Evolutionary conservation across 1,140 invertebrate genomes (phyloP).

Genomic region (Gonatopus flavifemur): DNA sequence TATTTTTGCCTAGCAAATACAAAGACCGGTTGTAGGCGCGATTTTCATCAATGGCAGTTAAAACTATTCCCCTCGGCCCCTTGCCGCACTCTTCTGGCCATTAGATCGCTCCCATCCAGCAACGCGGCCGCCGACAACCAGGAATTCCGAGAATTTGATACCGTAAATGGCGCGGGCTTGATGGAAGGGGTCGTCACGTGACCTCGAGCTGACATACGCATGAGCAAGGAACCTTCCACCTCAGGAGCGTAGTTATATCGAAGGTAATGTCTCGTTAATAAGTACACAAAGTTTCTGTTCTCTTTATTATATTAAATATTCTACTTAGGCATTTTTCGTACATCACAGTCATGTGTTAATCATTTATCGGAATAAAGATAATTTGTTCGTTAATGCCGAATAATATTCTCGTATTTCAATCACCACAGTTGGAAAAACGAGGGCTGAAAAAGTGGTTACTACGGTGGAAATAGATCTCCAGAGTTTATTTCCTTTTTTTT

Average conservation of each 20-base stretch:
- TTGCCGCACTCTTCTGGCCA: not conserved
- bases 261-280: not conserved
- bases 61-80: constrained; percentile 1
- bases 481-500: too few relatives aligned
- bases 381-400: too few relatives aligned
- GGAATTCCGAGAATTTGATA: constrained; percentile 45
- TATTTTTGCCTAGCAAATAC: constrained; percentile 14
- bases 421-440: too few relatives aligned
- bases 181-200: constrained; percentile 36
- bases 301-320: too few relatives aligned
- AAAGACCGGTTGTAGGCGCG: constrained; percentile 12
- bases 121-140: constrained; percentile 25
- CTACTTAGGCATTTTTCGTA: too few relatives aligned
- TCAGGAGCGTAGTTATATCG: not conserved
- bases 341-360: too few relatives aligned
- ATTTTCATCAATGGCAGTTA: constrained; percentile 25
- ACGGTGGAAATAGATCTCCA: too few relatives aligned
- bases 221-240: too few relatives aligned
- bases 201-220: constrained; percentile 11
- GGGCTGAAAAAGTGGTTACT: too few relatives aligned
- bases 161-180: constrained; percentile 40
- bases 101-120: constrained; percentile 7
- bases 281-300: too few relatives aligned
- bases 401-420: too few relatives aligned
- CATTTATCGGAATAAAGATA: too few relatives aligned